phyloP scores from a whole-genome alignment of 2,888 invertebrate genomes.

The Chymomyza procnemis region DNA sequence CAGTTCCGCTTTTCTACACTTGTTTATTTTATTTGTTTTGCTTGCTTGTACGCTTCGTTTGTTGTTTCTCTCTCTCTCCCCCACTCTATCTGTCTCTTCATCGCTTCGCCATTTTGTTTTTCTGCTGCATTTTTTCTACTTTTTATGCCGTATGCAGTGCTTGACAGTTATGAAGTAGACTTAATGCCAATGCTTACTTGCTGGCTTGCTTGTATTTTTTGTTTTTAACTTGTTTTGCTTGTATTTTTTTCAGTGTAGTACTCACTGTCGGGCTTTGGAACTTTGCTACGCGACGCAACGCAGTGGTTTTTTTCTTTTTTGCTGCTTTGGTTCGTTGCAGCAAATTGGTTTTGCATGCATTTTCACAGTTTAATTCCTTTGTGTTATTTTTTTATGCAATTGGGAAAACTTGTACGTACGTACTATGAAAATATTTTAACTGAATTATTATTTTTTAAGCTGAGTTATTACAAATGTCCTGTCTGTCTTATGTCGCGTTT shows the following conservation, averaged over 20 bases:
- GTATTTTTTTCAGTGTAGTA: background rate
- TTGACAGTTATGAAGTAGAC: slow-evolving; percentile 46
- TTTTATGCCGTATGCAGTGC: slow-evolving; percentile 9
- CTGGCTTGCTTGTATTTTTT: slow-evolving; percentile 9
- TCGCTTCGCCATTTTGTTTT: slow-evolving; percentile 6
- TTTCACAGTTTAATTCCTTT: slow-evolving; percentile 13
- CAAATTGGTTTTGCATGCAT: slow-evolving; percentile 45
- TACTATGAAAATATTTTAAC: background rate
- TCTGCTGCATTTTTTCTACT: slow-evolving; percentile 11
- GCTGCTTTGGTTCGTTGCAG: background rate
- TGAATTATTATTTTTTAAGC: slow-evolving; percentile 8
- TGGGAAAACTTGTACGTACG: background rate
- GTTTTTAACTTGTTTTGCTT: slow-evolving; percentile 5
- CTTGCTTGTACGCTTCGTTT: slow-evolving; percentile 22
- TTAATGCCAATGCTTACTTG: slow-evolving; percentile 41
- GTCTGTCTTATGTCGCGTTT: background rate
- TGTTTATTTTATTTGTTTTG: slow-evolving; percentile 3
- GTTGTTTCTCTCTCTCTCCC: background rate
- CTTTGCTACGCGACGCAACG: background rate
- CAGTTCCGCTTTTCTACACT: background rate
- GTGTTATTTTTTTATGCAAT: background rate
- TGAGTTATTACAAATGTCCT: slow-evolving; percentile 12
- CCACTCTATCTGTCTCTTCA: slow-evolving; percentile 4
- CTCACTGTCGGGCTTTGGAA: background rate
- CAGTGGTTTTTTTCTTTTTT: background rate